phyloP scores from a whole-genome alignment of 2,113 vertebrate species.

The Tringa solitaria region DNA sequence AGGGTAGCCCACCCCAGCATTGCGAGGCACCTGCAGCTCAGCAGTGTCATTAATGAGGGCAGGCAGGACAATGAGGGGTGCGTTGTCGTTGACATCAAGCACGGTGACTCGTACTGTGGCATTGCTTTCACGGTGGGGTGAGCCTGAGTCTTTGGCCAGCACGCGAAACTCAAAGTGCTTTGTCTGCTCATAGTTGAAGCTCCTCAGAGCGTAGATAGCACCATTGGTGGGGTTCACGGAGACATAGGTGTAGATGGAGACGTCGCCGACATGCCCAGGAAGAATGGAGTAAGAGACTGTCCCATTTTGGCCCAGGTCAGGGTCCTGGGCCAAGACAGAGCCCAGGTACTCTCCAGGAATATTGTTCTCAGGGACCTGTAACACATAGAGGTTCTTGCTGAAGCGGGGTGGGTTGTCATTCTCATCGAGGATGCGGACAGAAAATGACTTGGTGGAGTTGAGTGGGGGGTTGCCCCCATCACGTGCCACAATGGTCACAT shows the following conservation, averaged over 20 bases:
- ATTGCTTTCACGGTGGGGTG: conserved; percentile 94
- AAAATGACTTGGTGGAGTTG: conserved; percentile 96
- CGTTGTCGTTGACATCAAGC: conserved; percentile 96
- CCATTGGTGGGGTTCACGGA: conserved; percentile 97
- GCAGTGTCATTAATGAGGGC: conserved; percentile 94
- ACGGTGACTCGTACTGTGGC: conserved; percentile 91
- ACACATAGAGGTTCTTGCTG: conserved; percentile 92
- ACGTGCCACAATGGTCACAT: conserved; percentile 95
- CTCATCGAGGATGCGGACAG: conserved; percentile 93
- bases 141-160: conserved; percentile 92
- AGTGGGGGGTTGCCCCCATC: conserved; percentile 92
- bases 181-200: conserved; percentile 98
- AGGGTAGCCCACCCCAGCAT: conserved; percentile 93
- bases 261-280: conserved; percentile 92
- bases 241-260: conserved; percentile 96
- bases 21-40: conserved; percentile 94
- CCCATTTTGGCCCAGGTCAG: conserved; percentile 94
- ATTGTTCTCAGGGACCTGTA: conserved; percentile 97
- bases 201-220: conserved; percentile 94
- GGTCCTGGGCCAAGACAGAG: conserved; percentile 93
- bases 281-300: conserved; percentile 96
- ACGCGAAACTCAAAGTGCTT: conserved; percentile 98
- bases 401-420: conserved; percentile 97
- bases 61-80: conserved; percentile 91
- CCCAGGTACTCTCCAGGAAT: conserved; percentile 97